A percentile compares a stretch with the other conserved stretches of the same genome.
Evolutionary conservation across 2,888 invertebrate genomes (phyloP).

Genomic region (Lordiphosa andalusiaca): DNA sequence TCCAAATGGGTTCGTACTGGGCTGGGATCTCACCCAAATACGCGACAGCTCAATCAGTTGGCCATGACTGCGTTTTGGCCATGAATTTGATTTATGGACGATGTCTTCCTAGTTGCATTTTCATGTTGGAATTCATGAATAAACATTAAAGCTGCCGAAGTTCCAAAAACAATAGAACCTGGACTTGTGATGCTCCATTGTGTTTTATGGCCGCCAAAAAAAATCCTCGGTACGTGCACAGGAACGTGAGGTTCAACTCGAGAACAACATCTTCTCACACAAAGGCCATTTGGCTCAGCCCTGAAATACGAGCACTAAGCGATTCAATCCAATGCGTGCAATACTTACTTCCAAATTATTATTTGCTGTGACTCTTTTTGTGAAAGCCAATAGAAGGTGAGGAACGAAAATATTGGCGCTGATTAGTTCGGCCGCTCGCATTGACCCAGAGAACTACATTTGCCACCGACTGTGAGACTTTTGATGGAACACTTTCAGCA

Average conservation of each 20-base stretch:
- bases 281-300: slow-evolving; percentile 43
- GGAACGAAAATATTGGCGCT: slow-evolving; percentile 27
- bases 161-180: slow-evolving; percentile 61
- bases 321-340: slow-evolving; percentile 41
- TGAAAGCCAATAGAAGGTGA: slow-evolving; percentile 46
- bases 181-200: slow-evolving; percentile 66
- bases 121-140: slow-evolving; percentile 73
- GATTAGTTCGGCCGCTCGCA: slow-evolving; percentile 69
- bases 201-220: slow-evolving; percentile 54
- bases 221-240: slow-evolving; percentile 11
- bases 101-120: slow-evolving; percentile 64
- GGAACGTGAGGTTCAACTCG: slow-evolving; percentile 65
- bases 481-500: slow-evolving; percentile 36
- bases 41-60: slow-evolving; percentile 73
- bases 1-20: slow-evolving; percentile 22
- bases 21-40: slow-evolving; percentile 64
- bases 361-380: slow-evolving; percentile 24
- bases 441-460: slow-evolving; percentile 73
- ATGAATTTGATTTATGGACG: slow-evolving; percentile 66
- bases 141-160: slow-evolving; percentile 70
- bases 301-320: slow-evolving; percentile 2
- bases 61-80: slow-evolving; percentile 62
- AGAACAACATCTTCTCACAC: slow-evolving; percentile 44
- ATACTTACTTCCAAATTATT: slow-evolving; percentile 13
- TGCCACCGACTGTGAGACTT: slow-evolving; percentile 23